Evolutionary conservation across 2,888 invertebrate species (phyloP), one percentile per base, ranked within the genome.

Genomic region (Orthosia gothica): DNA sequence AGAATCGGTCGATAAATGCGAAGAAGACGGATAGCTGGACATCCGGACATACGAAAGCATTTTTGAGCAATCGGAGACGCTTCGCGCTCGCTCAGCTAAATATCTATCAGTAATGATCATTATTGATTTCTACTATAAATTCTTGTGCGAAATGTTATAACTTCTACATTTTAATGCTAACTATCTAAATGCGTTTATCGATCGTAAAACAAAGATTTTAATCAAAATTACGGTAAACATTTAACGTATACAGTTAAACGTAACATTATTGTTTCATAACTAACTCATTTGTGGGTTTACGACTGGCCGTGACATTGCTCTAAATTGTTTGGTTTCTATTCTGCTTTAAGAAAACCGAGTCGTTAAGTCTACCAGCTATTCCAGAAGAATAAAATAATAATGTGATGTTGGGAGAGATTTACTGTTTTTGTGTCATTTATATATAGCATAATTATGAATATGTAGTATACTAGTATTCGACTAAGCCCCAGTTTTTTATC

Each of bases 141-240:
- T 32, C 49, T 16, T 50, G 16, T n/a, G 49, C 49, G 47, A 26
- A 63, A 40, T 63, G 58, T 15, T 62, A 63, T 13, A 52, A 13
- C 7, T 13, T 13, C 15, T 47, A 16, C 32, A 65, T 45, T 71
- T 69, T 11, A 69, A 61, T 74, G 71, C 58, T 54, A 72, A 5
- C 54, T 32, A 59, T 13, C 20, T 18, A 58, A 26, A 18, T 47
- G 7, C 15, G 15, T 64, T 55, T 16, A 76, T 77, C 13, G 57
- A 45, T 80, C 59, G 18, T 81, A 50, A 74, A 74, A 54, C 52
- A 20, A 71, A 52, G 23, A 59, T 47, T 69, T 49, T 65, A 62
- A 63, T 75, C 15, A 49, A 58, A 55, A 59, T 66, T 15, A 62
- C 55, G 69, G 16, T 68, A 20, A 32, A n/a, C 5, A 18, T 20